phyloP scores from a whole-genome alignment of 2,888 invertebrate species.

The Abrostola tripartita region DNA sequence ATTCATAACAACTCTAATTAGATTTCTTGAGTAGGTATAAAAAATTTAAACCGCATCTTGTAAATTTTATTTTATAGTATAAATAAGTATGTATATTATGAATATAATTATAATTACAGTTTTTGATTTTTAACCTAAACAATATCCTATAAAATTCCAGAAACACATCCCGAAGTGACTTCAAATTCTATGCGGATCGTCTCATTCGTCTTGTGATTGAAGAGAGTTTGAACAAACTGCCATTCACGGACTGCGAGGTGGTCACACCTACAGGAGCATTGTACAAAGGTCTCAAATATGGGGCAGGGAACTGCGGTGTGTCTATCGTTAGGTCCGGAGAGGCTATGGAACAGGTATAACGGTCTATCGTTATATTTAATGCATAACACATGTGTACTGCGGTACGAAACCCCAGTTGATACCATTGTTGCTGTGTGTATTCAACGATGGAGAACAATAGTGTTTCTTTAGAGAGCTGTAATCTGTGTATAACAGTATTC shows the following conservation, averaged over 20 bases:
- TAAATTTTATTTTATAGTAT: too few species aligned
- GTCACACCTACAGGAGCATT: conserved; percentile 97
- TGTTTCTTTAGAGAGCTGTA: too few species aligned
- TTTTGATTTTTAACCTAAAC: not conserved
- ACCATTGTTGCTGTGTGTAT: too few species aligned
- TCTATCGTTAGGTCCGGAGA: conserved; percentile 98
- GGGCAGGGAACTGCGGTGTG: conserved; percentile 99
- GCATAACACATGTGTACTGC: not conserved
- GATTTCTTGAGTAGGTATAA: too few species aligned
- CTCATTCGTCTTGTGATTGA: conserved; percentile 99
- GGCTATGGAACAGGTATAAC: conserved; percentile 95
- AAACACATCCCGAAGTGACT: conserved; percentile 97
- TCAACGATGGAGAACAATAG: too few species aligned
- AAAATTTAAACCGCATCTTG: too few species aligned
- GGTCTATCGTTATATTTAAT: not conserved
- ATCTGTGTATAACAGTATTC: too few species aligned
- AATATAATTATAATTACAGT: too few species aligned
- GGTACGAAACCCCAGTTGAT: not conserved
- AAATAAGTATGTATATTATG: too few species aligned
- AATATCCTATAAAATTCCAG: conserved; percentile 85
- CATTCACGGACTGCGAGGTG: conserved; percentile 96
- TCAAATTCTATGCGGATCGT: conserved; percentile 99
- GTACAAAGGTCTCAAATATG: conserved; percentile 97
- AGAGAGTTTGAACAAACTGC: conserved; percentile 98
- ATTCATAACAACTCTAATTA: too few species aligned